Conservation (phyloP, 2,888 invertebrate genomes). For the Loripinus fragilis region DNA sequence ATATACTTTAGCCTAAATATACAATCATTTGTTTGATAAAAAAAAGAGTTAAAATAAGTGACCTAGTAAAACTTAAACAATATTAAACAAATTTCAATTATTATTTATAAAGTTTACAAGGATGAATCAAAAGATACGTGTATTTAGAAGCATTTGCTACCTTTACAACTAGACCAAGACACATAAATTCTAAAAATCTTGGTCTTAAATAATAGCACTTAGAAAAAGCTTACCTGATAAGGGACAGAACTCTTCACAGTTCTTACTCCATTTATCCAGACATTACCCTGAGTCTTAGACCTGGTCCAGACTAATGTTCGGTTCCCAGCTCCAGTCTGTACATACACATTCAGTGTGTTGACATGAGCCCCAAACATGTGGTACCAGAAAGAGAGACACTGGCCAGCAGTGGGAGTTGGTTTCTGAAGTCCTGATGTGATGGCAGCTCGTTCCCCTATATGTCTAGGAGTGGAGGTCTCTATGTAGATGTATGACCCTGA, state of each 20-base stretch:
- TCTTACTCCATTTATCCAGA: constrained; percentile 71
- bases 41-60: too few species aligned
- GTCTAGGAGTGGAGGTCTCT: constrained; percentile 74
- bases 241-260: constrained; percentile 61
- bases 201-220: too few species aligned
- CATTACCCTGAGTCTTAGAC: constrained; percentile 73
- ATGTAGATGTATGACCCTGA: constrained; percentile 79
- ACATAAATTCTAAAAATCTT: too few species aligned
- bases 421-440: constrained; percentile 68
- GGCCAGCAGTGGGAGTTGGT: constrained; percentile 53
- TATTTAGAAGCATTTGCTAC: too few species aligned
- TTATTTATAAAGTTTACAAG: too few species aligned
- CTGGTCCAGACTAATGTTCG: constrained; percentile 72
- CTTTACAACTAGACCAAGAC: too few species aligned
- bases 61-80: too few species aligned
- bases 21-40: too few species aligned
- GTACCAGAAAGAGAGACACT: constrained; percentile 80
- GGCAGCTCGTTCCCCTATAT: constrained; percentile 66
- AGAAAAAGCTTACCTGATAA: constrained; percentile 57
- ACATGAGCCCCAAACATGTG: constrained; percentile 80
- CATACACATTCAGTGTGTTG: constrained; percentile 75
- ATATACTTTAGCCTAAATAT: too few species aligned
- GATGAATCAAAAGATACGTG: too few species aligned
- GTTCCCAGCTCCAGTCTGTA: constrained; percentile 54
- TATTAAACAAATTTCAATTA: too few species aligned